Evolutionary conservation across 1,140 invertebrate species (phyloP).

Genomic region (Stegodyphus dumicola): DNA sequence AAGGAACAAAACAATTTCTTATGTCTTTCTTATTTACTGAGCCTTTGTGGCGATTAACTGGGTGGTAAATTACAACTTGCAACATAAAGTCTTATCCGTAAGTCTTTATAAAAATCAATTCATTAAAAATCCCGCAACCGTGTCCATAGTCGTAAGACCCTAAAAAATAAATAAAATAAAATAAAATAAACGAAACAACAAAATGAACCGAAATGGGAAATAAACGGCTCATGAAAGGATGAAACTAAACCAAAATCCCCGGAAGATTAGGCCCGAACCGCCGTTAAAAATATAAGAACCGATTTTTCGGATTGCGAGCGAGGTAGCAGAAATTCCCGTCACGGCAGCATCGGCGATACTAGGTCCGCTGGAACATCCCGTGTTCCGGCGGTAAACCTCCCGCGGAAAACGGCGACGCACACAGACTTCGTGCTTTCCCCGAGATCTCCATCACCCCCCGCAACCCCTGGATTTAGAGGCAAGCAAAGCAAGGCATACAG

Average conservation of each 20-base stretch:
- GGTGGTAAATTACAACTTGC: too few species aligned
- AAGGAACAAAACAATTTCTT: too few species aligned
- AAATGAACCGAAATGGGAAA: too few species aligned
- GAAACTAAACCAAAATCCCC: background rate
- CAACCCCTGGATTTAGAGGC: background rate
- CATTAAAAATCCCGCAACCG: too few species aligned
- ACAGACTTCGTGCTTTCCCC: background rate
- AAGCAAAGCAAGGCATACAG: too few species aligned
- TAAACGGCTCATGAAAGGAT: background rate
- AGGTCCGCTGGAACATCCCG: background rate
- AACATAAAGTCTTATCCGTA: too few species aligned
- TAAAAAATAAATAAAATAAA: too few species aligned
- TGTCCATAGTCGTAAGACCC: too few species aligned
- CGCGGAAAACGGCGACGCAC: background rate
- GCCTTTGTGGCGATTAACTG: too few species aligned
- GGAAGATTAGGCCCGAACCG: background rate
- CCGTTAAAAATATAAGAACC: background rate
- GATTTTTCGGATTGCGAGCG: background rate
- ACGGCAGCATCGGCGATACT: constrained; percentile 7
- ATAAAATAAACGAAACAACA: too few species aligned
- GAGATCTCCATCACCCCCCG: background rate
- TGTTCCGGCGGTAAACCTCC: constrained; percentile 20
- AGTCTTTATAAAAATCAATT: too few species aligned
- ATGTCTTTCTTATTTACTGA: too few species aligned
- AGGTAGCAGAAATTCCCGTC: constrained; percentile 23